Conservation (phyloP, 2,888 invertebrate genomes). For the Eristalis tenax region DNA sequence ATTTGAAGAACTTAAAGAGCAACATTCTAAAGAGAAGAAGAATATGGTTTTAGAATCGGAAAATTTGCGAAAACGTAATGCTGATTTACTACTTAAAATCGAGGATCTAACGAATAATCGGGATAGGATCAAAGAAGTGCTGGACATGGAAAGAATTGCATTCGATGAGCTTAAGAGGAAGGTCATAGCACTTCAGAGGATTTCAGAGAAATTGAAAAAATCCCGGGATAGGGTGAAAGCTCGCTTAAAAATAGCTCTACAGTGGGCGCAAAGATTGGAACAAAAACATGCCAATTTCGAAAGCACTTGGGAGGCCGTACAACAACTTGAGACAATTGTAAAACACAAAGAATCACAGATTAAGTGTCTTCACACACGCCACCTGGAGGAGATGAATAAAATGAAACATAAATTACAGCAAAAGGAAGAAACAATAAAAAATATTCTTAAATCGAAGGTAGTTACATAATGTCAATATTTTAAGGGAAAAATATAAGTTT, state of each 20-base stretch:
- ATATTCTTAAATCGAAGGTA: constrained; percentile 77
- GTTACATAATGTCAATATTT: neutral
- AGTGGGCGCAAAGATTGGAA: constrained; percentile 80
- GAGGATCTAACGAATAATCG: constrained; percentile 72
- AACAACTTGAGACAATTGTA: constrained; percentile 78
- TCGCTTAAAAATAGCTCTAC: constrained; percentile 78
- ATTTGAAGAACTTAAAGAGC: constrained; percentile 88
- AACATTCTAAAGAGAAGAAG: constrained; percentile 87
- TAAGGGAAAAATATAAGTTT: neutral
- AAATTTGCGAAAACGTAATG: constrained; percentile 69
- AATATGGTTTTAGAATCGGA: constrained; percentile 81
- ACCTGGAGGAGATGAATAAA: constrained; percentile 78
- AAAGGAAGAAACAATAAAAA: constrained; percentile 80
- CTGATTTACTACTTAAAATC: constrained; percentile 43
- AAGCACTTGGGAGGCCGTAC: constrained; percentile 79
- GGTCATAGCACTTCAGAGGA: constrained; percentile 74
- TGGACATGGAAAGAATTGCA: constrained; percentile 72
- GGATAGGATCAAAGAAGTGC: constrained; percentile 73
- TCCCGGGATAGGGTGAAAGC: constrained; percentile 79
- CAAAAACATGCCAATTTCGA: constrained; percentile 77
- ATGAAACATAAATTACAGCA: constrained; percentile 78
- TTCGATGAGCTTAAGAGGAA: constrained; percentile 74
- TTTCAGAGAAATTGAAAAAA: constrained; percentile 77
- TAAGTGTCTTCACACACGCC: constrained; percentile 78
- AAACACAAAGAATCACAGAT: constrained; percentile 80